A percentile compares a stretch with the other conserved stretches of the same genome.
Conservation (phyloP, 2,888 invertebrate genomes). For the Nebria salina region DNA sequence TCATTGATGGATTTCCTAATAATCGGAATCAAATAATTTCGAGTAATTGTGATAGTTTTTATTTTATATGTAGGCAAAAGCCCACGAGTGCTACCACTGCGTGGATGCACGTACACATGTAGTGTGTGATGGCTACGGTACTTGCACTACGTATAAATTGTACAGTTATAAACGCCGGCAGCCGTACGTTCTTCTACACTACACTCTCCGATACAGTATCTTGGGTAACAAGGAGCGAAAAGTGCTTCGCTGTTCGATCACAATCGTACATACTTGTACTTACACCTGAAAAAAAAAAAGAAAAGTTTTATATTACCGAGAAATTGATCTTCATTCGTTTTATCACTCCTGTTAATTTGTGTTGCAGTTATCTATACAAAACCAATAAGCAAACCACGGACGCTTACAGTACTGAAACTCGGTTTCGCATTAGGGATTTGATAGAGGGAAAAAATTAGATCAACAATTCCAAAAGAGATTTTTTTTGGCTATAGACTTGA, state of each 20-base stretch:
- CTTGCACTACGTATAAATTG: slow-evolving; percentile 44
- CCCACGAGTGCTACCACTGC: neutral
- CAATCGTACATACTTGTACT: neutral
- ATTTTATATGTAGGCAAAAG: neutral
- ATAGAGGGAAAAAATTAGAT: too few relatives aligned
- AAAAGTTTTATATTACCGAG: neutral
- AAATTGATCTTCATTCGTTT: neutral
- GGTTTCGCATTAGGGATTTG: too few relatives aligned
- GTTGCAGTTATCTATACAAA: neutral
- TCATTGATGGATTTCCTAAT: too few relatives aligned
- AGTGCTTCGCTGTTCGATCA: neutral
- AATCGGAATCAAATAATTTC: neutral
- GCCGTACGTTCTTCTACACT: neutral
- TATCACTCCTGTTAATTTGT: neutral
- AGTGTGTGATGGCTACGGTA: slow-evolving; percentile 43
- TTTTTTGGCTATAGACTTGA: too few relatives aligned
- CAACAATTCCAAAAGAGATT: too few relatives aligned
- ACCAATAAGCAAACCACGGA: too few relatives aligned
- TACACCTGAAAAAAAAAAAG: neutral
- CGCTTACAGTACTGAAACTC: too few relatives aligned
- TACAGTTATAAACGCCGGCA: slow-evolving; percentile 40
- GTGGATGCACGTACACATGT: slow-evolving; percentile 1
- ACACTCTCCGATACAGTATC: neutral
- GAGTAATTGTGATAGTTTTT: neutral
- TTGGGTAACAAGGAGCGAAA: neutral